phyloP scores from a whole-genome alignment of 2,113 vertebrate species.

The Nyctibius bracteatus region DNA sequence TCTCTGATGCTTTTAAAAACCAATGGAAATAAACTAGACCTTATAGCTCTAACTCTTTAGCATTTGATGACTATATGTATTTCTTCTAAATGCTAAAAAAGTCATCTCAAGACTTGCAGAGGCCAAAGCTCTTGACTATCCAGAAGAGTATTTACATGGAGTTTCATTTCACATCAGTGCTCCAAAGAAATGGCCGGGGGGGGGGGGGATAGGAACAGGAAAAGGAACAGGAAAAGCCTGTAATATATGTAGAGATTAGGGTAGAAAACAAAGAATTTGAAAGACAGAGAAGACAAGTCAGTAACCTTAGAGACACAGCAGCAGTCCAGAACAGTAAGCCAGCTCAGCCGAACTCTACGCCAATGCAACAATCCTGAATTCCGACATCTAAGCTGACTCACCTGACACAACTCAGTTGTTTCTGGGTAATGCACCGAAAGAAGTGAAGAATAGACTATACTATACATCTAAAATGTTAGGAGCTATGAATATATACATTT shows the following conservation, averaged over 20 bases:
- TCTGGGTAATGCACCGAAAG: not conserved
- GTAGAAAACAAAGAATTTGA: not conserved
- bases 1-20: not conserved
- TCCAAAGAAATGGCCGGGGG: not conserved
- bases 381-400: not conserved
- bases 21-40: not conserved
- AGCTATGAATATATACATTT: no score
- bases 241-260: not conserved
- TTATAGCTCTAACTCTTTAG: not conserved
- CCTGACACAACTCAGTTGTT: not conserved
- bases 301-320: not conserved
- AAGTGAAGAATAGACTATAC: not conserved
- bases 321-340: not conserved
- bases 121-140: not conserved
- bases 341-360: not conserved
- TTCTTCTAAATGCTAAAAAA: not conserved
- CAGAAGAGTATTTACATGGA: not conserved
- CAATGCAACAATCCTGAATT: not conserved
- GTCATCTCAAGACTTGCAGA: not conserved
- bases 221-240: not conserved
- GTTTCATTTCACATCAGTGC: no score
- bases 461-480: not conserved
- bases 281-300: not conserved
- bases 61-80: not conserved
- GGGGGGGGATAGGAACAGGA: not conserved